Conservation (phyloP, 1,140 invertebrate genomes). For the Drosophila punjabiensis region DNA sequence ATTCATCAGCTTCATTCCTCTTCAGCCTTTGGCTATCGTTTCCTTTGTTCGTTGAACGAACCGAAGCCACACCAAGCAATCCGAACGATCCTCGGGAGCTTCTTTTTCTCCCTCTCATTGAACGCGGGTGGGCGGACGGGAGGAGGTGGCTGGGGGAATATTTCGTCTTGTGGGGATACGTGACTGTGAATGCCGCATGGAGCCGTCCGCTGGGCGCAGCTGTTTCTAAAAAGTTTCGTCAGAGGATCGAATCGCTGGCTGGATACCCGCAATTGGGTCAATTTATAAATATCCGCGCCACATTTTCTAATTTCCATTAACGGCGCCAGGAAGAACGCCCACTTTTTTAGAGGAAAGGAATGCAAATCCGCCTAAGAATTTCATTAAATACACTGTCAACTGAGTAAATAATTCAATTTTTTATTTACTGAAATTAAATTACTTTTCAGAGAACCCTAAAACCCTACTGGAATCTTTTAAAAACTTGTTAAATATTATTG, state of each 20-base stretch:
- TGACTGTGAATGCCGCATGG: conserved; percentile 18
- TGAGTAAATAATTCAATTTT: background rate
- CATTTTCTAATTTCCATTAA: conserved; percentile 59
- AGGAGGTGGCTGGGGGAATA: background rate
- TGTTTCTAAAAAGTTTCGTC: conserved; percentile 59
- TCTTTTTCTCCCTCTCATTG: background rate
- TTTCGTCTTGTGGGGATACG: conserved; percentile 29
- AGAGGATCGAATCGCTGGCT: conserved; percentile 69
- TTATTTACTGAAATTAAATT: background rate
- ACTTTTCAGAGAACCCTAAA: background rate
- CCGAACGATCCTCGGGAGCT: conserved; percentile 32
- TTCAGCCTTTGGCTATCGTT: conserved; percentile 25
- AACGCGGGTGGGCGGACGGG: background rate
- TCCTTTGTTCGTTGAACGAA: conserved; percentile 33
- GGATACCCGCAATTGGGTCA: conserved; percentile 68
- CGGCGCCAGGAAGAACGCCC: conserved; percentile 57
- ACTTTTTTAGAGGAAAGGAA: background rate
- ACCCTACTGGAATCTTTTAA: background rate
- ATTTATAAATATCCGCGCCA: conserved; percentile 69
- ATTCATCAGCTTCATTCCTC: conserved; percentile 2
- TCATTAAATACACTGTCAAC: conserved; percentile 10
- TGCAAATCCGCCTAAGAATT: background rate
- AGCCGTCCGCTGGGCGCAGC: conserved; percentile 34
- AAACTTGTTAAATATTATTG: background rate
- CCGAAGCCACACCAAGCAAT: conserved; percentile 1